Evolutionary conservation across 2,797 vertebrate genomes (phyloP).

Genomic region (Potorous gilbertii): DNA sequence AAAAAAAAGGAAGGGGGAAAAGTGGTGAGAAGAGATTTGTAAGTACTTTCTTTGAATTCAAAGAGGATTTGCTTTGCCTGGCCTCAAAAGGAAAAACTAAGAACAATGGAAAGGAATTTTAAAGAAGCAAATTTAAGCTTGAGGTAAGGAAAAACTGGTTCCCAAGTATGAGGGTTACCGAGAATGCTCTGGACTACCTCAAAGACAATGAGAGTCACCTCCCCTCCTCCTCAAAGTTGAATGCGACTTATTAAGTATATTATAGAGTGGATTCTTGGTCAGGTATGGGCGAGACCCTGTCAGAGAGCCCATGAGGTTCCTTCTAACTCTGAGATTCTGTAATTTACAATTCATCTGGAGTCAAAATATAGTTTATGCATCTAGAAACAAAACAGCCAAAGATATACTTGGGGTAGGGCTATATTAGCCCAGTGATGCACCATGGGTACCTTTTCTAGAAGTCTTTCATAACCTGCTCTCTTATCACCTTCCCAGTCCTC

Average conservation of each 20-base stretch:
- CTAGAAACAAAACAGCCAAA: constrained; percentile 32
- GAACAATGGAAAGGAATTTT: neutral
- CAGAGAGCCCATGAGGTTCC: neutral
- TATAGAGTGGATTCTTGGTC: neutral
- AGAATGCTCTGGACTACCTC: neutral
- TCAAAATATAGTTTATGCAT: constrained; percentile 37
- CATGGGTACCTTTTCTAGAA: constrained; percentile 4
- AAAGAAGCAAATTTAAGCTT: neutral
- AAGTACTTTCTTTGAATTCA: neutral
- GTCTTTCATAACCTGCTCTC: neutral
- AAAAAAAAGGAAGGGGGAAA: neutral
- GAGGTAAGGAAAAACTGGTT: neutral
- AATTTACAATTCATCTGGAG: constrained; percentile 21
- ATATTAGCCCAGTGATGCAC: constrained; percentile 42
- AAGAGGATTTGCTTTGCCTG: neutral
- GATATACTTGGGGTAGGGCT: constrained; percentile 34
- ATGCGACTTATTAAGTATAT: neutral
- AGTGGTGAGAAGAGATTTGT: neutral
- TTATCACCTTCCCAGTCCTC: neutral
- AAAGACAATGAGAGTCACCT: neutral
- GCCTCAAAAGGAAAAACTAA: neutral
- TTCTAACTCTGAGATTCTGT: neutral
- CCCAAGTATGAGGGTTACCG: neutral
- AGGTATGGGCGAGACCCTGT: neutral
- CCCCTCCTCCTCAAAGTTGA: neutral